These are phyloP conservation scores for Oenanthe oenanthe DNA, from an alignment of 2,113 vertebrate species.

Conservation along the genomic window DNA sequence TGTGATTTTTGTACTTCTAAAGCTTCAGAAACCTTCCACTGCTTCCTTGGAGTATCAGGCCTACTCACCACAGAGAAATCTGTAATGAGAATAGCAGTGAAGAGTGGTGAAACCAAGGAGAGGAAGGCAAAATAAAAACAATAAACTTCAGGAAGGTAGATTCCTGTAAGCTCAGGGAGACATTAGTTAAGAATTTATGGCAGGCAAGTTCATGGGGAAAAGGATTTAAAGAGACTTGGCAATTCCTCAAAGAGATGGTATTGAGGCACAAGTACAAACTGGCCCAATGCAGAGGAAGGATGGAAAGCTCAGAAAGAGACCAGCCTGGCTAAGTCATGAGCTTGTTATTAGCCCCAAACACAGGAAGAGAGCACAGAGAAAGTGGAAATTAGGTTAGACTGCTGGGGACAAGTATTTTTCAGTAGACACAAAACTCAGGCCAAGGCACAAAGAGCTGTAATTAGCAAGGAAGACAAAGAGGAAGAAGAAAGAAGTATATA, in stretches of 20 bases:
- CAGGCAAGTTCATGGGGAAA: constrained; percentile 15
- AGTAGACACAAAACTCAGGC: neutral
- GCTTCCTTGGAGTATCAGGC: neutral
- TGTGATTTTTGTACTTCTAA: neutral
- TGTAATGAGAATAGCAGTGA: neutral
- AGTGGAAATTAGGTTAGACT: constrained; percentile 50
- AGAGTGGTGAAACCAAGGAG: neutral
- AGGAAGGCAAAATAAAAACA: constrained; percentile 16
- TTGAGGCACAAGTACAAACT: constrained; percentile 57
- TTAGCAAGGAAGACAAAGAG: neutral
- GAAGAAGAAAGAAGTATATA: neutral
- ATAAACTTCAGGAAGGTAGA: neutral
- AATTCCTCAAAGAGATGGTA: constrained; percentile 58
- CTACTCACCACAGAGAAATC: neutral
- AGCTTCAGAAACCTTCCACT: neutral
- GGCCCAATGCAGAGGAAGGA: constrained; percentile 52
- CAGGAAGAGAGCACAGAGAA: constrained; percentile 54
- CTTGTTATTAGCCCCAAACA: constrained; percentile 49
- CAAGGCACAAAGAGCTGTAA: neutral
- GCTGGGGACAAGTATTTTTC: constrained; percentile 24
- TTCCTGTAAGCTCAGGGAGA: constrained; percentile 9
- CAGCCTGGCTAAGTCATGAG: constrained; percentile 10
- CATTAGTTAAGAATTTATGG: constrained; percentile 37
- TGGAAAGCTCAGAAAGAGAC: constrained; percentile 46
- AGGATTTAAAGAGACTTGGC: constrained; percentile 42